These are phyloP conservation scores for Mesorhabditis sp. DNA, from an alignment of 2,888 invertebrate species.

Conservation along the genomic window DNA sequence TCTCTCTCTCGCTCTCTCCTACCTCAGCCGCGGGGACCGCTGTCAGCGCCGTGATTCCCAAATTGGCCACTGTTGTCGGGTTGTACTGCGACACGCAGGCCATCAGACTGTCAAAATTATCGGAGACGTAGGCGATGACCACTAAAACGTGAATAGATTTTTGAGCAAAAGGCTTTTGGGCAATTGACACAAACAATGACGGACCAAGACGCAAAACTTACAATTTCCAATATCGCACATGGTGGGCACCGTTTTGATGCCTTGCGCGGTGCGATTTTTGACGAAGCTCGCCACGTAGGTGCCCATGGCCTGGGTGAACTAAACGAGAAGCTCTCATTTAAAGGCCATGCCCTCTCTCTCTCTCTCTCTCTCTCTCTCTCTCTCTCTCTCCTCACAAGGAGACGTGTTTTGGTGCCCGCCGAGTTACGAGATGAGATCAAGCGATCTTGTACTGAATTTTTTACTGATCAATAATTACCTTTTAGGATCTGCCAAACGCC, in stretches of 20 bases:
- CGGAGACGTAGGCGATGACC: neutral
- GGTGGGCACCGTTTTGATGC: neutral
- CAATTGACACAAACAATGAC: too few relatives aligned
- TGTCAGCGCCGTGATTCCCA: neutral
- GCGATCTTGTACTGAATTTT: too few relatives aligned
- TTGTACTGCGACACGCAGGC: neutral
- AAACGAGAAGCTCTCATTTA: neutral
- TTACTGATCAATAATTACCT: too few relatives aligned
- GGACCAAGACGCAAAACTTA: neutral
- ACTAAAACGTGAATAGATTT: neutral
- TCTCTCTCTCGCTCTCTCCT: too few relatives aligned
- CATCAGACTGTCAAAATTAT: neutral
- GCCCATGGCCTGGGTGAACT: neutral
- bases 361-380: too few relatives aligned
- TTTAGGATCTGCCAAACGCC: too few relatives aligned
- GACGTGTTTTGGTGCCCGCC: too few relatives aligned
- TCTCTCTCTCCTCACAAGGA: too few relatives aligned
- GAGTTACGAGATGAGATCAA: too few relatives aligned
- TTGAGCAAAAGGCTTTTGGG: neutral
- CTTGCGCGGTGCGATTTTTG: neutral
- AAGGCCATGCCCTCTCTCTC: too few relatives aligned
- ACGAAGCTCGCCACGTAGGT: neutral
- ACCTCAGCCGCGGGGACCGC: too few relatives aligned
- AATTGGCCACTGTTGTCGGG: neutral
- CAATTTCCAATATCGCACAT: conserved; percentile 3